Base-by-base conservation (phyloP, 2,797 vertebrate genomes). In the Paedocypris micromegethes region DNA sequence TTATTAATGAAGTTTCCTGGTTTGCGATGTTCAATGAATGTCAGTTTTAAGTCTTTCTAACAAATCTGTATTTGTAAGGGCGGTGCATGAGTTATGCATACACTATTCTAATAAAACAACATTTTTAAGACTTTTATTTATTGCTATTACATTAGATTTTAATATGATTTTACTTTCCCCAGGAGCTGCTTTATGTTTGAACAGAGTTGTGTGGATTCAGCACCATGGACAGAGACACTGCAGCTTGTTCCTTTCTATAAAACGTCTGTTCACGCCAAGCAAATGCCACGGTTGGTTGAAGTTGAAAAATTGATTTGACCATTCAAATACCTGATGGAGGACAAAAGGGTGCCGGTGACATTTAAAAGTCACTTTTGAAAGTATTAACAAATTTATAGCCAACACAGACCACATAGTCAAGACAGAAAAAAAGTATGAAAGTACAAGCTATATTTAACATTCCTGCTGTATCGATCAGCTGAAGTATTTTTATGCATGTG, bases 281-380 rank as follows among this genome's bases (percentile, higher is more conserved):
- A 44, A 52, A 64, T 58, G 61, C 39, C 44, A 56, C 46, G 37
- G 47, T 52, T 48, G 49, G 49, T 60, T 54, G 54, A 60, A 61
- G 43, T 44, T 47, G 58, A 40, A 41, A 47, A 54, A 69, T 48
- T 69, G 59, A 58, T 60, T 52, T 60, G n/a, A 38, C 37, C 41
- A 52, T 58, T 65, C 37, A 66, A 64, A 49, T 70, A 37, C 64
- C 43, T 54, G 44, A 49, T 9, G 40, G 69, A 42, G 39, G 45
- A 46, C 42, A 38, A 39, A 58, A 40, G 43, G 46, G 58, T 52
- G 57, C 61, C 57, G 63, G 44, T 70, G 57, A 71, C 64, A 68
- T 66, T 74, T 74, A 62, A 64, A 74, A 66, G 52, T 62, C 64
- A 66, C 66, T 72, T 72, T 77, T 69, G 39, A 45, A 52, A 48